These are phyloP conservation scores for Mellilla xanthometata DNA, from an alignment of 2,888 invertebrate species.

Conservation along the genomic window DNA sequence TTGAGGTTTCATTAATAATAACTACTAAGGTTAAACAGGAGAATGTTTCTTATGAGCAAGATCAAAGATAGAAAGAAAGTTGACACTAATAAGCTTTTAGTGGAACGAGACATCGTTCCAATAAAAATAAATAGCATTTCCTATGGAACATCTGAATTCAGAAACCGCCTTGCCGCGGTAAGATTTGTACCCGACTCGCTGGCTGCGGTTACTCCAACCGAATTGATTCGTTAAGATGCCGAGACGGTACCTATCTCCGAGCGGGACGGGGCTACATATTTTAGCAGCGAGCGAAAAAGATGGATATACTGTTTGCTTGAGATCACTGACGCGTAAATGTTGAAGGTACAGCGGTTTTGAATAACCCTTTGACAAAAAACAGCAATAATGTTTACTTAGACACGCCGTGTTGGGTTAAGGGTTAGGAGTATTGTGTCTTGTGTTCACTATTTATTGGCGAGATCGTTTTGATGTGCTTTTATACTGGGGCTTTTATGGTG, in stretches of 20 bases:
- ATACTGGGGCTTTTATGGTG: constrained; percentile 15
- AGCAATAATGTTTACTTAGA: constrained; percentile 42
- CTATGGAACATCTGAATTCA: constrained; percentile 40
- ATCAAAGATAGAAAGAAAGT: no score
- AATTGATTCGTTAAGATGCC: constrained; percentile 56
- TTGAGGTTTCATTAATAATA: no score
- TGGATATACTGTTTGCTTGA: constrained; percentile 24
- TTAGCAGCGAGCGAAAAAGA: constrained; percentile 34
- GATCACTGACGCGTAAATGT: constrained; percentile 48
- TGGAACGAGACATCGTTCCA: constrained; percentile 13
- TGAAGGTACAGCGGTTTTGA: constrained; percentile 39
- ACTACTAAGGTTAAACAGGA: no score
- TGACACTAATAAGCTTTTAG: no score
- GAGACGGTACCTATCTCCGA: constrained; percentile 36
- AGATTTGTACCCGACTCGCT: constrained; percentile 49
- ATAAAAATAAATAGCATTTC: constrained; percentile 31
- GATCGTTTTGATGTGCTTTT: constrained; percentile 22
- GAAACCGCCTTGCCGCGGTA: constrained; percentile 38
- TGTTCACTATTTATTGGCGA: constrained; percentile 17
- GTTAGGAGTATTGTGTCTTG: constrained; percentile 21
- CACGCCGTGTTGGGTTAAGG: constrained; percentile 22
- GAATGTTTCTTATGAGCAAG: no score
- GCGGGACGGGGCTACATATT: constrained; percentile 36
- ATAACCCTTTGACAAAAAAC: constrained; percentile 43
- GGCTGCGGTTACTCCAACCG: constrained; percentile 48